Evolutionary conservation across 1,140 invertebrate genomes (phyloP), one percentile per base, ranked within the genome.

Genomic region (Parasteatoda tepidariorum): DNA sequence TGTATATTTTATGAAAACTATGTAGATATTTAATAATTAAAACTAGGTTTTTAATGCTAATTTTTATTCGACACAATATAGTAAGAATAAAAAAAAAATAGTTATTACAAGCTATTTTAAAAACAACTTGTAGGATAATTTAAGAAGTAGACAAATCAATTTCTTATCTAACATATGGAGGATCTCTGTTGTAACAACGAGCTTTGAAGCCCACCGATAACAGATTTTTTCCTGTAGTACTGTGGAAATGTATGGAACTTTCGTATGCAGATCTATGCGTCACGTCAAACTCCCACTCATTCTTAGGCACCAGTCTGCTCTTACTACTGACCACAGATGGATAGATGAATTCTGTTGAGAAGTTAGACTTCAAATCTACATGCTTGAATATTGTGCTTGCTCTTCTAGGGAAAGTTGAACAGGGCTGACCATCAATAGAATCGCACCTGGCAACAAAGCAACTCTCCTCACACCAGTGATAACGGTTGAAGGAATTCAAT

Each of bases 381-480:
- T 54, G 15, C 15, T 28, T 22, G 57, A 84, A 84, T 6, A 38
- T 18, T 6, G 83, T 79, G 7, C 48, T 28, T 9, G 66, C 3
- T 18, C 31, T 70, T 30, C 61, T 33, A 0, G 83, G 74, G 18
- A 81, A 84, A 0, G 57, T 38, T 24, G 67, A 33, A 33, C 74
- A 71, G 1, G 59, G 24, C 9, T 48, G 24, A 3, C 11, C 22
- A 24, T 9, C 24, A 3, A 7, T 3, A 15, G 30, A n/a, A 4
- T 83, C 71, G 55, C 84, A 86, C 33, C 66, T 26, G 18, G 59
- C 75, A 1, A 86, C 2, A 13, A 70, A 34, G 59, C 85, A 86
- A 82, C 62, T 57, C 48, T 86, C 71, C 62, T 86, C 81, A 34
- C 73, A 76, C 67, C 71, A 84, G 3, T 31, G 71, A 48, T 85